Evolutionary conservation across 2,113 vertebrate species (phyloP).

Genomic region (Chloropsis cyanopogon): DNA sequence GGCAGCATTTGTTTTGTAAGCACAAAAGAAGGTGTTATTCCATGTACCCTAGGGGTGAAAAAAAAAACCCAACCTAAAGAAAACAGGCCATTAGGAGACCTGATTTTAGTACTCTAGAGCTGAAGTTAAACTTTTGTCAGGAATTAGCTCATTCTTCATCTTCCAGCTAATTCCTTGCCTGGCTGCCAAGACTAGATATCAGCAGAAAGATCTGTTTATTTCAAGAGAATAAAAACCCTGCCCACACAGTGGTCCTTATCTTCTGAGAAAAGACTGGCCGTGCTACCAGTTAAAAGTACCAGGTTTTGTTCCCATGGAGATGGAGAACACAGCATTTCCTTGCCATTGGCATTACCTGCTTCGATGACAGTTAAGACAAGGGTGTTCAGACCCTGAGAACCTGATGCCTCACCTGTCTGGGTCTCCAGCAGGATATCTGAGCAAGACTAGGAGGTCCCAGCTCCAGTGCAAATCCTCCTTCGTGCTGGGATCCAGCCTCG

Average conservation of each 20-base stretch:
- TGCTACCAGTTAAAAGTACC: constrained; percentile 19
- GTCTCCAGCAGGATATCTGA: neutral
- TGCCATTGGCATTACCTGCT: neutral
- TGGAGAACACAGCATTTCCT: neutral
- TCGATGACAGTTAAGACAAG: neutral
- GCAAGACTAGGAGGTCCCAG: neutral
- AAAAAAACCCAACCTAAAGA: neutral
- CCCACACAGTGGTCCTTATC: constrained; percentile 22
- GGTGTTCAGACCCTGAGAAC: neutral
- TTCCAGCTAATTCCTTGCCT: constrained; percentile 1
- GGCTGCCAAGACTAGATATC: neutral
- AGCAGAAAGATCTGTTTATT: constrained; percentile 31
- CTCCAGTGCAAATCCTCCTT: neutral
- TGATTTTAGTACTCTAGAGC: neutral
- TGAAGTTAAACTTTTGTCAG: neutral
- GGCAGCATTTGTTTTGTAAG: constrained; percentile 32
- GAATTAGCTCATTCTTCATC: neutral
- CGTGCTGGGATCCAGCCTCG: accelerated
- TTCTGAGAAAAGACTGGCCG: constrained; percentile 24
- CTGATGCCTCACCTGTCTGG: neutral
- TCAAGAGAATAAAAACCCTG: neutral
- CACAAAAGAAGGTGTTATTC: neutral
- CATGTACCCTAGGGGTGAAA: neutral
- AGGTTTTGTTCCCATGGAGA: constrained; percentile 58
- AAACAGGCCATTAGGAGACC: neutral